phyloP scores from a whole-genome alignment of 2,888 invertebrate genomes.

The Netelia inedita region DNA sequence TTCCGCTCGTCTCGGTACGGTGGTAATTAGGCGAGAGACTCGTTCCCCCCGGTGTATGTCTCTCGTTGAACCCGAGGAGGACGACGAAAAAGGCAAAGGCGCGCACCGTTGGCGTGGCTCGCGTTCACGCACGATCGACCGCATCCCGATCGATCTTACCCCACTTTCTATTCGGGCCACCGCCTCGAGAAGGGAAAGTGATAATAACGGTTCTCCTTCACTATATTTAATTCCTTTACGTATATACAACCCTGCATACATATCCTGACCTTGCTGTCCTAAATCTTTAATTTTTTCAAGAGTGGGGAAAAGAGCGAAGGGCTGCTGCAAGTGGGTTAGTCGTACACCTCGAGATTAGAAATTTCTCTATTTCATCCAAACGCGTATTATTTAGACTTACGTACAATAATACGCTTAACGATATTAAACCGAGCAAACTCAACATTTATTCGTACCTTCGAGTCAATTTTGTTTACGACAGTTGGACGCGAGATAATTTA shows the following conservation, averaged over 20 bases:
- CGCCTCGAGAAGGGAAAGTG: conserved; percentile 74
- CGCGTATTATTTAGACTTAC: not conserved
- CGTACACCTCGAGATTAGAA: conserved; percentile 53
- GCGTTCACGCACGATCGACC: conserved; percentile 72
- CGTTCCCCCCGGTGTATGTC: conserved; percentile 37
- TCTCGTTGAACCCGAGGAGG: conserved; percentile 34
- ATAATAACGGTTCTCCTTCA: conserved; percentile 67
- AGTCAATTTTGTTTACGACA: not conserved
- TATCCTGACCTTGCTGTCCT: conserved; percentile 61
- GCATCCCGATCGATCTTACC: conserved; percentile 73
- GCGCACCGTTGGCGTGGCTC: conserved; percentile 58
- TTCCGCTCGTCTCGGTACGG: conserved; percentile 48
- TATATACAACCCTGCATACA: not conserved
- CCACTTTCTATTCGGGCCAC: conserved; percentile 75
- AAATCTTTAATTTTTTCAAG: conserved; percentile 34
- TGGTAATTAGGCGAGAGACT: conserved; percentile 63
- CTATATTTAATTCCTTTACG: conserved; percentile 49
- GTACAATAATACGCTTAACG: no score
- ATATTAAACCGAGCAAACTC: no score
- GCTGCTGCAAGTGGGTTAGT: conserved; percentile 60
- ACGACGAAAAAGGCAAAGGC: conserved; percentile 57
- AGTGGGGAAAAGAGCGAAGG: conserved; percentile 14
- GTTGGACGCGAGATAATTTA: conserved; percentile 7
- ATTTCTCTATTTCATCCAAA: conserved; percentile 28
- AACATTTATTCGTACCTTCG: not conserved